Conservation (phyloP, 2,888 invertebrate genomes). For the Zootermopsis nevadensis region DNA sequence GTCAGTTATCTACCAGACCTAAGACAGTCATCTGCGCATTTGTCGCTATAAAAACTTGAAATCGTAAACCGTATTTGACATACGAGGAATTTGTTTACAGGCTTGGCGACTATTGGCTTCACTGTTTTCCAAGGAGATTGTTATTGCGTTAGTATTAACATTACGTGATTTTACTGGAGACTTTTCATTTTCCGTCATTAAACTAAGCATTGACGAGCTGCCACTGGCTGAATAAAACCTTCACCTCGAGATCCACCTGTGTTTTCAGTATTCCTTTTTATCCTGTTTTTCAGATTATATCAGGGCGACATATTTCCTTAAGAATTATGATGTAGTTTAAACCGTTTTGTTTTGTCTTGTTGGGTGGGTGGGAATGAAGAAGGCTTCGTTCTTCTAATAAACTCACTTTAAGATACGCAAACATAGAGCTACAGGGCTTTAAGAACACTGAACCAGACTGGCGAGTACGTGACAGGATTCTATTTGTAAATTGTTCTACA, state of each 20-base stretch:
- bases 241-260: neutral
- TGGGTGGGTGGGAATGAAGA: conserved; percentile 28
- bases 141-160: too few relatives aligned
- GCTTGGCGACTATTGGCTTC: too few relatives aligned
- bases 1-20: too few relatives aligned
- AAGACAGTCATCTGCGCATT: too few relatives aligned
- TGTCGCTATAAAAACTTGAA: too few relatives aligned
- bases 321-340: conserved; percentile 51
- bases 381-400: conserved; percentile 13
- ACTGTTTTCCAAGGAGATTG: too few relatives aligned
- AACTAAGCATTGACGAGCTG: neutral
- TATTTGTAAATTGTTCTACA: too few relatives aligned
- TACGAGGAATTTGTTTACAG: too few relatives aligned
- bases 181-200: neutral
- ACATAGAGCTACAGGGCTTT: neutral
- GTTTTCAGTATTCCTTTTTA: neutral
- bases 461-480: too few relatives aligned
- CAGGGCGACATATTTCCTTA: conserved; percentile 48
- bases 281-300: conserved; percentile 44
- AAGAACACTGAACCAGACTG: neutral
- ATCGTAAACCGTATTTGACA: too few relatives aligned
- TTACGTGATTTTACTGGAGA: too few relatives aligned
- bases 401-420: neutral
- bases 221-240: neutral
- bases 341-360: neutral